phyloP scores from a whole-genome alignment of 2,888 invertebrate species.

The Iphiclides podalirius region DNA sequence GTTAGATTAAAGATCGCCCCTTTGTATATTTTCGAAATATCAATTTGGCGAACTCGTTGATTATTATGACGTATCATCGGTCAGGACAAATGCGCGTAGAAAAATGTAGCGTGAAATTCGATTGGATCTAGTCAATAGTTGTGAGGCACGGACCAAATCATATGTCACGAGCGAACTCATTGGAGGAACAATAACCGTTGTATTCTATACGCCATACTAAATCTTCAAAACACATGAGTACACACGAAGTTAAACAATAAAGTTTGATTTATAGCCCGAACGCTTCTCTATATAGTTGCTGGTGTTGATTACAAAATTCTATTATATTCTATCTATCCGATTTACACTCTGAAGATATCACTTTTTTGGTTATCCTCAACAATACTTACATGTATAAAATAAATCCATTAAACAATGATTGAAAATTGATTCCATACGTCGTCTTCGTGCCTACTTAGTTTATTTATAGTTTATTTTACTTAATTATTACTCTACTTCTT shows the following conservation, averaged over 20 bases:
- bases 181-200: neutral
- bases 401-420: too few relatives aligned
- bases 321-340: too few relatives aligned
- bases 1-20: constrained; percentile 36
- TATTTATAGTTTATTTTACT: too few relatives aligned
- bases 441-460: too few relatives aligned
- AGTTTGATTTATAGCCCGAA: neutral
- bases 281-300: neutral
- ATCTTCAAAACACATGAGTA: neutral
- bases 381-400: too few relatives aligned
- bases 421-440: too few relatives aligned
- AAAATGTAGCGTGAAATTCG: constrained; percentile 68
- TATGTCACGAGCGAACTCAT: constrained; percentile 50
- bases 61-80: constrained; percentile 53
- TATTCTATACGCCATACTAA: neutral
- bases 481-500: too few relatives aligned
- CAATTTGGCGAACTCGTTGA: constrained; percentile 58
- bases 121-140: constrained; percentile 54
- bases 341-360: too few relatives aligned
- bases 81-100: constrained; percentile 72
- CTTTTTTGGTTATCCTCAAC: too few relatives aligned
- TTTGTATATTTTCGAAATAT: constrained; percentile 55
- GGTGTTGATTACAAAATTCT: neutral
- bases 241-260: neutral
- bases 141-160: constrained; percentile 59